Conservation (phyloP, 2,797 vertebrate genomes). For the Rhinatrema bivittatum region DNA sequence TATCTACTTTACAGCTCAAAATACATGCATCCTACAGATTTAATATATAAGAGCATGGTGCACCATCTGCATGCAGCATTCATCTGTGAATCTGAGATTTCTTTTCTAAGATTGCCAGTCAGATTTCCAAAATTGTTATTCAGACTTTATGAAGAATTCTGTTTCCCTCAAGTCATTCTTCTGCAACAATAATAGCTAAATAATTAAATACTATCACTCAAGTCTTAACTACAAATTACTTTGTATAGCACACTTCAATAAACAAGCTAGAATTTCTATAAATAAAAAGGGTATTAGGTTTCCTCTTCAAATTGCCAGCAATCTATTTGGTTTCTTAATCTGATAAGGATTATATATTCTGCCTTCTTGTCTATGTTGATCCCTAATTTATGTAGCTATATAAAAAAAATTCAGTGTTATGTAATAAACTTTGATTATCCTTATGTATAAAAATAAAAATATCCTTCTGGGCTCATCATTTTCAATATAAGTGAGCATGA, state of each 20-base stretch:
- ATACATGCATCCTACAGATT: conserved; percentile 6
- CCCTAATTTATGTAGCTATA: background rate
- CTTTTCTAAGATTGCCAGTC: too few species aligned
- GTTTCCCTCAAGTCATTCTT: conserved; percentile 16
- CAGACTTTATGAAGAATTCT: conserved; percentile 13
- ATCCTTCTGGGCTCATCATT: background rate
- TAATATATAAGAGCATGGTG: conserved; percentile 8
- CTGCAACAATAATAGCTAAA: conserved; percentile 5
- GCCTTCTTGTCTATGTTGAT: background rate
- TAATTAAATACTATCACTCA: conserved; percentile 25
- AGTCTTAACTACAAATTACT: conserved; percentile 18
- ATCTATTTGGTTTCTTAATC: background rate
- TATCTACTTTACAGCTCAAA: background rate
- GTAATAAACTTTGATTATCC: background rate
- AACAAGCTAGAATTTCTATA: conserved; percentile 1
- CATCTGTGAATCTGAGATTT: too few species aligned
- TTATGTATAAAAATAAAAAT: background rate
- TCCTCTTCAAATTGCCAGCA: background rate
- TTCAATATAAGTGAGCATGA: too few species aligned
- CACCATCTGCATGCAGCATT: conserved; percentile 31
- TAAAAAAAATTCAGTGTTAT: background rate
- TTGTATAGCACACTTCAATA: conserved; percentile 22
- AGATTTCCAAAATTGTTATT: too few species aligned
- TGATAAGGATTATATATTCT: conserved; percentile 2
- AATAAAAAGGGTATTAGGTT: background rate